Evolutionary conservation across 2,888 invertebrate species (phyloP).

Genomic region (Maniola hyperantus): DNA sequence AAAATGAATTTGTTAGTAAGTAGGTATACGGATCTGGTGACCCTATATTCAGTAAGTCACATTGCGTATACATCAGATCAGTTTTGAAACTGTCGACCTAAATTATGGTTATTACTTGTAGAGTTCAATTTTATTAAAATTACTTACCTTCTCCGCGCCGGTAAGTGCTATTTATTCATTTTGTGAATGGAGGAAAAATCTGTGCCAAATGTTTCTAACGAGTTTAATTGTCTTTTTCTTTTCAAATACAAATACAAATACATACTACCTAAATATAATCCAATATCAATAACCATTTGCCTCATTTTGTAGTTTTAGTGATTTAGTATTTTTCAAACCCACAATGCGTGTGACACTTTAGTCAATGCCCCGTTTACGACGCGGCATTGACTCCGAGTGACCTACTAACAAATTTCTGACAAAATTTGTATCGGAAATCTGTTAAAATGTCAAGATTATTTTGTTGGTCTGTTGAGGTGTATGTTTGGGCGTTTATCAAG

Average conservation of each 20-base stretch:
- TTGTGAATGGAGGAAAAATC: conserved; percentile 8
- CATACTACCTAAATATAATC: too few species aligned
- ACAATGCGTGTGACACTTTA: too few species aligned
- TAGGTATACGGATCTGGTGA: not conserved
- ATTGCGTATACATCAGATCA: conserved; percentile 34
- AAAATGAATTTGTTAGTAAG: too few species aligned
- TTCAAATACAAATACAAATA: too few species aligned
- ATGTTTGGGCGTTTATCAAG: not conserved
- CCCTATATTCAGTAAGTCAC: conserved; percentile 3
- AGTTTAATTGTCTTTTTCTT: not conserved
- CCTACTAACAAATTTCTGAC: too few species aligned
- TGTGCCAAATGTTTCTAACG: conserved; percentile 31
- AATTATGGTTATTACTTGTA: conserved; percentile 27
- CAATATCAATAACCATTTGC: too few species aligned
- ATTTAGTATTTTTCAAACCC: too few species aligned
- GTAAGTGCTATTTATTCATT: conserved; percentile 30
- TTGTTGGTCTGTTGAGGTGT: not conserved
- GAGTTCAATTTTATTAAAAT: conserved; percentile 28
- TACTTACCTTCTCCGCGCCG: conserved; percentile 1
- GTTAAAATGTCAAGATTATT: too few species aligned
- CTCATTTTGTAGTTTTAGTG: too few species aligned
- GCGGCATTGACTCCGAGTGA: too few species aligned
- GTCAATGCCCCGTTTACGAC: too few species aligned
- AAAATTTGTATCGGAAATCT: too few species aligned
- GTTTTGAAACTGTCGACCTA: conserved; percentile 40